phyloP scores from a whole-genome alignment of 2,797 vertebrate genomes.

The Schizothorax lantsangensis region DNA sequence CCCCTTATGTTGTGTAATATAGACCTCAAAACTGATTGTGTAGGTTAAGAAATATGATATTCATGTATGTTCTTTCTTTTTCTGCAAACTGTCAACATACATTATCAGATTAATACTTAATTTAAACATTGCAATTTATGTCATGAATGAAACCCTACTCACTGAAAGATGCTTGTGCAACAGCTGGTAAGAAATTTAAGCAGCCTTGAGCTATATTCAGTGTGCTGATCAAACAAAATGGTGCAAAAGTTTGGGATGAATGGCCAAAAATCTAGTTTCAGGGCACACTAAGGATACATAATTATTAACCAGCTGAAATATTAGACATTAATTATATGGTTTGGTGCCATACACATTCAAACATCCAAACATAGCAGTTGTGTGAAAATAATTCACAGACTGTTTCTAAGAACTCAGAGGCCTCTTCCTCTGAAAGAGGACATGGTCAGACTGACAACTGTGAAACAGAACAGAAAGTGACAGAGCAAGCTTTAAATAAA shows the following conservation, averaged over 20 bases:
- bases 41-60: conserved; percentile 25
- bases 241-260: background rate
- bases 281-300: background rate
- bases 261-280: background rate
- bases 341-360: background rate
- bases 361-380: background rate
- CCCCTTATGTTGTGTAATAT: conserved; percentile 26
- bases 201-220: conserved; percentile 26
- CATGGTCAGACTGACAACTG: background rate
- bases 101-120: background rate
- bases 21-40: background rate
- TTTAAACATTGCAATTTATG: background rate
- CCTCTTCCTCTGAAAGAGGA: conserved; percentile 22
- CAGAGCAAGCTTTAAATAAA: background rate
- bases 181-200: conserved; percentile 21
- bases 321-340: background rate
- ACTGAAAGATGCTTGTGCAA: conserved; percentile 7
- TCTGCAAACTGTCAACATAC: background rate
- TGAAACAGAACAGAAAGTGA: conserved; percentile 8
- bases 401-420: conserved; percentile 19
- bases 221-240: background rate
- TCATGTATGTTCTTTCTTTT: conserved; percentile 14
- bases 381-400: background rate
- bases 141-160: background rate
- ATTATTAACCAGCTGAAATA: conserved; percentile 1